Percentiles rank a stretch among this genome's conserved stretches.
These are phyloP conservation scores for Theodoxus fluviatilis DNA, from an alignment of 2,888 invertebrate genomes.

Conservation along the genomic window DNA sequence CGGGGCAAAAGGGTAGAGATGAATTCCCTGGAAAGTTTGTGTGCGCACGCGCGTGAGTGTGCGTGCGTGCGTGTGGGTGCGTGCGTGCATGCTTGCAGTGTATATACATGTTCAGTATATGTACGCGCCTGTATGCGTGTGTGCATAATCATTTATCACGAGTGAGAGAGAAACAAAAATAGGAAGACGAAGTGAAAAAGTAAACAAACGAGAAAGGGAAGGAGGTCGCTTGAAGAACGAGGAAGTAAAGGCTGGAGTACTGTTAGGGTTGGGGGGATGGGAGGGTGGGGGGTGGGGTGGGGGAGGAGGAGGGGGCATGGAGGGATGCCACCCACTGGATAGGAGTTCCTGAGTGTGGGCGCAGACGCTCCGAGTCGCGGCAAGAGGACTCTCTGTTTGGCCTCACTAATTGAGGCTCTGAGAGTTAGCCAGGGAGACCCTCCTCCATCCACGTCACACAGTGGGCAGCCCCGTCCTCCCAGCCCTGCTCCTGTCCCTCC, in stretches of 20 bases:
- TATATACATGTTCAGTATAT: no score
- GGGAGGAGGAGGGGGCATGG: constrained; percentile 3
- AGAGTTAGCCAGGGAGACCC: no score
- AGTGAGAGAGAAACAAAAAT: constrained; percentile 12
- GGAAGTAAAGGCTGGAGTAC: background rate
- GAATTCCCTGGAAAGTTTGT: no score
- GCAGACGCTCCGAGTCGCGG: no score
- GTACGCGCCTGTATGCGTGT: background rate
- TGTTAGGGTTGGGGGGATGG: background rate
- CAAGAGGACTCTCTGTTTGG: no score
- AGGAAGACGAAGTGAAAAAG: constrained; percentile 13
- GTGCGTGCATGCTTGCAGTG: background rate
- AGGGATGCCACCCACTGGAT: background rate
- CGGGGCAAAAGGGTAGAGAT: no score
- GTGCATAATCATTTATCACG: background rate
- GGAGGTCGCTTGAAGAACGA: background rate
- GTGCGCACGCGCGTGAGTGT: background rate
- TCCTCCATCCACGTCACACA: no score
- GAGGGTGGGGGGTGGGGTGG: background rate
- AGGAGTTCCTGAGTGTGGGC: background rate
- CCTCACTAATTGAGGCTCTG: no score
- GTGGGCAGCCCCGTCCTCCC: no score
- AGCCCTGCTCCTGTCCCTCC: no score
- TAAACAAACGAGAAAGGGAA: background rate
- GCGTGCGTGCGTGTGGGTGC: background rate